Percentiles rank a stretch among this genome's conserved stretches.
phyloP scores from a whole-genome alignment of 2,888 invertebrate genomes.

The Unio pictorum region DNA sequence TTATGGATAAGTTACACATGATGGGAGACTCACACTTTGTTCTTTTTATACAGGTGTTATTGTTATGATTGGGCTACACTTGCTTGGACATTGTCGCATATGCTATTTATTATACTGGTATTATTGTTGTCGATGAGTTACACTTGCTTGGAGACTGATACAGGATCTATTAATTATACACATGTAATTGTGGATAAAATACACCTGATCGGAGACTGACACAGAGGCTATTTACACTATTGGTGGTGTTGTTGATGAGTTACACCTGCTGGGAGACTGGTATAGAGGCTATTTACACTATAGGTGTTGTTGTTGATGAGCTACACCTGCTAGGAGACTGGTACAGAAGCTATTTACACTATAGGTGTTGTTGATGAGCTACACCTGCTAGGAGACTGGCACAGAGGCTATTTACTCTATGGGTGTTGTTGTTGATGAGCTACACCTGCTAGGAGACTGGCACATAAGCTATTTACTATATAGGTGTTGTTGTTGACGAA shows the following conservation, averaged over 20 bases:
- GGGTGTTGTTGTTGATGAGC: too few species aligned
- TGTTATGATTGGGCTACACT: too few species aligned
- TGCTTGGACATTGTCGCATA: too few species aligned
- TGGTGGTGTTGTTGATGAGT: constrained; percentile 92
- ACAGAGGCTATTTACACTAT: constrained; percentile 4
- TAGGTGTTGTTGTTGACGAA: constrained; percentile 72
- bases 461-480: too few species aligned
- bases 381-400: constrained; percentile 67
- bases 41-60: too few species aligned
- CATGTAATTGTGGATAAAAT: constrained; percentile 90
- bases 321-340: constrained; percentile 69
- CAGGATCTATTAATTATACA: constrained; percentile 78
- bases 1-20: constrained; percentile 64
- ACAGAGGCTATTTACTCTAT: too few species aligned
- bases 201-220: constrained; percentile 88
- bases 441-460: too few species aligned
- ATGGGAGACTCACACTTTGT: too few species aligned
- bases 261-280: constrained; percentile 93
- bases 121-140: constrained; percentile 89
- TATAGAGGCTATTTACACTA: constrained; percentile 80
- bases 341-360: too few species aligned
- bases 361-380: constrained; percentile 74
- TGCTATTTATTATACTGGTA: constrained; percentile 74
- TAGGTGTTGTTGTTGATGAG: constrained; percentile 79
- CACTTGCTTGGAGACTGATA: constrained; percentile 93